Base-by-base conservation (phyloP, 2,797 vertebrate species). In the Sebastes cheni region DNA sequence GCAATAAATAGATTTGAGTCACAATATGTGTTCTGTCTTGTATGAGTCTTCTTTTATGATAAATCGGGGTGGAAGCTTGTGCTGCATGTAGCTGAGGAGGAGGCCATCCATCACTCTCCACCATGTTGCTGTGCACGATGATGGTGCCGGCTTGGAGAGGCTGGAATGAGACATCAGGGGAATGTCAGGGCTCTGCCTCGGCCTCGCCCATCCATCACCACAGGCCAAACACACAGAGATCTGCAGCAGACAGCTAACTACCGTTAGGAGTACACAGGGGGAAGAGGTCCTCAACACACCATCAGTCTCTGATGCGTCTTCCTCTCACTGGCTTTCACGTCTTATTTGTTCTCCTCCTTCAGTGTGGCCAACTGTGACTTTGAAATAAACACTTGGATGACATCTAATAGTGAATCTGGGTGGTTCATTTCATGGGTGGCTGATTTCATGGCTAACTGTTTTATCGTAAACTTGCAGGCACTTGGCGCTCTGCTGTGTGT, bases 141-240 rank as follows among this genome's bases (percentile, higher is more conserved):
- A 77, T 64, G 77, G 68, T 78, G 84, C 68, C 27, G 36, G 80
- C 64, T 65, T 18, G 75, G 69, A 84, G 75, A 80, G 50, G 77
- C 70, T 83, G 81, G 87, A 93, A 80, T 89, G 92, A 93, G 92
- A 92, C 92, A 85, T 94, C 89, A 90, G 83, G 86, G 87, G 85
- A 93, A 89, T 88, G 89, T 91, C 83, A 64, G 75, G 66, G 58
- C 84, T 85, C 42, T 80, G 80, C 66, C 77, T 80, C 66, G 12
- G 86, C 81, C 77, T 82, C 61, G 10, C 55, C 75, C 86, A 92
- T 95, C 90, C 85, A 91, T 94, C 92, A 93, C 80, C 80, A 72
- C 78, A 64, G 81, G 72, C 77, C 85, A 86, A 89, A 88, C 85
- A 79, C 84, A 83, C 73, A 46, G 9, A 72, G 58, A 79, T 84